These are phyloP conservation scores for Climacteris rufus DNA, from an alignment of 2,113 vertebrate genomes.

Conservation along the genomic window DNA sequence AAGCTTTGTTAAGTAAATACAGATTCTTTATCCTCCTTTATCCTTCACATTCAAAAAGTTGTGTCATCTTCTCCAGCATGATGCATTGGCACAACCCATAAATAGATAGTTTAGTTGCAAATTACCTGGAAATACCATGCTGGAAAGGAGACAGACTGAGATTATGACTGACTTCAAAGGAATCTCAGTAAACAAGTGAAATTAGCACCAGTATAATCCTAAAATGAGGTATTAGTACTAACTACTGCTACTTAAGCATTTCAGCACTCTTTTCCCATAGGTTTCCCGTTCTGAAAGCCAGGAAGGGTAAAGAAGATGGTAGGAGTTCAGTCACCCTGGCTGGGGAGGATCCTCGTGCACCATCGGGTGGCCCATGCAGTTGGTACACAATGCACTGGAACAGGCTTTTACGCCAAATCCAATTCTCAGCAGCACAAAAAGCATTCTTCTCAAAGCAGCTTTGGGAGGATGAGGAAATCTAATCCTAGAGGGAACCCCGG, in stretches of 20 bases:
- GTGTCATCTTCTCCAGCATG: neutral
- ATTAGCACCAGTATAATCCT: neutral
- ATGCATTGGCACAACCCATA: neutral
- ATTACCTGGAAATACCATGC: neutral
- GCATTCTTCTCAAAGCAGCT: conserved; percentile 35
- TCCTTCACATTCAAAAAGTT: neutral
- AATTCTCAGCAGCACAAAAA: conserved; percentile 16
- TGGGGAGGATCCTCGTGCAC: neutral
- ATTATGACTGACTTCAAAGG: neutral
- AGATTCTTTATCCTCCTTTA: neutral
- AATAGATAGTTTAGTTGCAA: neutral
- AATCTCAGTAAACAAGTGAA: neutral
- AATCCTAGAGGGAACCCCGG: neutral
- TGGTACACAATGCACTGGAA: neutral
- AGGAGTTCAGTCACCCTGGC: neutral
- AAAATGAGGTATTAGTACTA: neutral
- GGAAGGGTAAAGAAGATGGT: neutral
- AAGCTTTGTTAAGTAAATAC: neutral
- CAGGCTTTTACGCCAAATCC: neutral
- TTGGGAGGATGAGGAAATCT: conserved; percentile 29
- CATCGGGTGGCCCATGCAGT: rapidly evolving
- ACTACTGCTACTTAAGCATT: neutral
- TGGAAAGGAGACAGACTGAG: neutral
- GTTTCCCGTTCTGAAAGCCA: neutral
- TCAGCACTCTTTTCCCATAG: neutral